Conservation (phyloP, 2,888 invertebrate species). For the Anoplius nigerrimus region DNA sequence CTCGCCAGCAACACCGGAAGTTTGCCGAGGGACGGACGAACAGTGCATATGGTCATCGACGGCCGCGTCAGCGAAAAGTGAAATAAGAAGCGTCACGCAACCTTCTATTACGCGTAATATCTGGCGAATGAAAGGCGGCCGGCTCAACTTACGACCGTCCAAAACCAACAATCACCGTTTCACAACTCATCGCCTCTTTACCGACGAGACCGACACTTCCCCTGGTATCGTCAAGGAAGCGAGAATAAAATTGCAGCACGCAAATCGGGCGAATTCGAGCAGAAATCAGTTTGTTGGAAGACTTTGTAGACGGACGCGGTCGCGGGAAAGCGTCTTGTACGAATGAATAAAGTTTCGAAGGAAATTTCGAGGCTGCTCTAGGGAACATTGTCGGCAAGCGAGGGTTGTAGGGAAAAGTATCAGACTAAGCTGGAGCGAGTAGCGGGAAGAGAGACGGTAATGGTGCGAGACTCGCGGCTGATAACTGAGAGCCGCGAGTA, state of each 20-base stretch:
- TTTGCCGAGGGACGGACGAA: no score
- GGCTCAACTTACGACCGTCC: no score
- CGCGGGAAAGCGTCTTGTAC: constrained; percentile 20
- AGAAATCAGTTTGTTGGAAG: constrained; percentile 25
- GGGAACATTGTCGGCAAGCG: constrained; percentile 15
- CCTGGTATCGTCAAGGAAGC: no score
- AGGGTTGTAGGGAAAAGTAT: neutral
- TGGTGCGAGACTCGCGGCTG: neutral
- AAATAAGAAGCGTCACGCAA: no score
- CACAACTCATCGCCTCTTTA: no score
- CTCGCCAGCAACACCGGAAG: no score
- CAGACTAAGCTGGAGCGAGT: constrained; percentile 22
- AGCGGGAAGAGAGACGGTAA: constrained; percentile 13
- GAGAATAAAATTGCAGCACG: neutral
- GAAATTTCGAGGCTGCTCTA: constrained; percentile 19
- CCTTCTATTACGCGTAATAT: no score
- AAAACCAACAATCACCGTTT: no score
- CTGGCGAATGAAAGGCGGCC: no score
- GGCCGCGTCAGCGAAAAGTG: no score
- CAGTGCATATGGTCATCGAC: no score
- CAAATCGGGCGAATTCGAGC: constrained; percentile 14
- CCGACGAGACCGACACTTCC: no score
- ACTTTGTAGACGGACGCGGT: neutral
- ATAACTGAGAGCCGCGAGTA: neutral
- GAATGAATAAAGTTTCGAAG: constrained; percentile 33